Evolutionary conservation across 1,140 invertebrate genomes (phyloP).

Genomic region (Hypothenemus hampei): DNA sequence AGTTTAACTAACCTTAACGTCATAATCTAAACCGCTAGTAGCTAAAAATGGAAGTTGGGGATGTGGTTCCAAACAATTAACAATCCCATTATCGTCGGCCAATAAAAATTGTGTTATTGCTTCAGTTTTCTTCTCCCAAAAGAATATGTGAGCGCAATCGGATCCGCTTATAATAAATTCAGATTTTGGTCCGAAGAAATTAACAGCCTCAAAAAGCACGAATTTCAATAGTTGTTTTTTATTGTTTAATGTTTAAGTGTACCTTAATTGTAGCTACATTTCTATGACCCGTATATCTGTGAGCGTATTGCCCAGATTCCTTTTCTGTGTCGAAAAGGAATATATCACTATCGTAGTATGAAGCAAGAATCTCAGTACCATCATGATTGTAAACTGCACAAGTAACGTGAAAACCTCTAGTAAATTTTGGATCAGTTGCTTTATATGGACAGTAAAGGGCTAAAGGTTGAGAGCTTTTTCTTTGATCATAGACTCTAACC

Average conservation of each 20-base stretch:
- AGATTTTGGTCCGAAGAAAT: constrained; percentile 87
- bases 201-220: constrained; percentile 58
- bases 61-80: constrained; percentile 90
- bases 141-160: constrained; percentile 91
- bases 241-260: background rate
- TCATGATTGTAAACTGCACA: constrained; percentile 88
- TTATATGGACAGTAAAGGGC: constrained; percentile 34
- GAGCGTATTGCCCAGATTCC: constrained; percentile 50
- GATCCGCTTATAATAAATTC: constrained; percentile 91
- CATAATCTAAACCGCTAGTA: constrained; percentile 85
- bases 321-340: constrained; percentile 78
- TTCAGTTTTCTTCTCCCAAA: constrained; percentile 90
- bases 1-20: constrained; percentile 70
- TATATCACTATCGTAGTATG: constrained; percentile 91
- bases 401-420: constrained; percentile 61
- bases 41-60: constrained; percentile 82
- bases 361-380: constrained; percentile 83
- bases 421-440: constrained; percentile 22
- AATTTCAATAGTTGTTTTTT: background rate
- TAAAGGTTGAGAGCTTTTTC: constrained; percentile 44
- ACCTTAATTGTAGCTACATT: constrained; percentile 79
- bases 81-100: constrained; percentile 82
- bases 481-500: constrained; percentile 31
- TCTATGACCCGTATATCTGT: constrained; percentile 74
- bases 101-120: constrained; percentile 82